Conservation (phyloP, 2,113 vertebrate genomes). For the Neodontobutis hainanensis region DNA sequence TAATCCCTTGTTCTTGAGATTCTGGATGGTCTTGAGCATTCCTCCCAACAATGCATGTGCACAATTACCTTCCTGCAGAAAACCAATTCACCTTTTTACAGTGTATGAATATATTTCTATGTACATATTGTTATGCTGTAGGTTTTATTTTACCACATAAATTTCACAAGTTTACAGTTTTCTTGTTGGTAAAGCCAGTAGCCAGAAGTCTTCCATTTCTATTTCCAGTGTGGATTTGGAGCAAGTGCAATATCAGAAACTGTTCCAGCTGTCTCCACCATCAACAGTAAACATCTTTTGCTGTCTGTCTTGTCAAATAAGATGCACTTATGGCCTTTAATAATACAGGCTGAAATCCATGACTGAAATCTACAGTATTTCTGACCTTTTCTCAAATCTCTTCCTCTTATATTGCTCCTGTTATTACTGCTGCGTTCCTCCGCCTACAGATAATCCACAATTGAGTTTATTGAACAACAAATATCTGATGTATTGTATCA, state of each 20-base stretch:
- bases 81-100: too few species aligned
- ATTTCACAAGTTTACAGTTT: constrained; percentile 12
- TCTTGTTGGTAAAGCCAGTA: not conserved
- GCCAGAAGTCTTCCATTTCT: constrained; percentile 11
- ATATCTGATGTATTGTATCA: constrained; percentile 34
- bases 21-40: too few species aligned
- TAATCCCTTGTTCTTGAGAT: too few species aligned
- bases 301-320: constrained; percentile 6
- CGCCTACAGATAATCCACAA: constrained; percentile 21
- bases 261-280: constrained; percentile 16
- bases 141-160: not conserved
- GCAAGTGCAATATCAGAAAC: constrained; percentile 10
- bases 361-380: constrained; percentile 5
- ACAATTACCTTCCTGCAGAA: too few species aligned
- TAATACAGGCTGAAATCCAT: not conserved
- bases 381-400: constrained; percentile 22
- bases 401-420: constrained; percentile 16
- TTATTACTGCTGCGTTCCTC: constrained; percentile 22
- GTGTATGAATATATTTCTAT: too few species aligned
- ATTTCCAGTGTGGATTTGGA: constrained; percentile 15
- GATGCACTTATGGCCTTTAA: not conserved
- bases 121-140: too few species aligned
- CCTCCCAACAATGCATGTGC: too few species aligned
- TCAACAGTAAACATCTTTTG: constrained; percentile 7
- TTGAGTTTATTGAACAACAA: constrained; percentile 35